phyloP scores from a whole-genome alignment of 2,113 vertebrate genomes.

The Pterocles gutturalis region DNA sequence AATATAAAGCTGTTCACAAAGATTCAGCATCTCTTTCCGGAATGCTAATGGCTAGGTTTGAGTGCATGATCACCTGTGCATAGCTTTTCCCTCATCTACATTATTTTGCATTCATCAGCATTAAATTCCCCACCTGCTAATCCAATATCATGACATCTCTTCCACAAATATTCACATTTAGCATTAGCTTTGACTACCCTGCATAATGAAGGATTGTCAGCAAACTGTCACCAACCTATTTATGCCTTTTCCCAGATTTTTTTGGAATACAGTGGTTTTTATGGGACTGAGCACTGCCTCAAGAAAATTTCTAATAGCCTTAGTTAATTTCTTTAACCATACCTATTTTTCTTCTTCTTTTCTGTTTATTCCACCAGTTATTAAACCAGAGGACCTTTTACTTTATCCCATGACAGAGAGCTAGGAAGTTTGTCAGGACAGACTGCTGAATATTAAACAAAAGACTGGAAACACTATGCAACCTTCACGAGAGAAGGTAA shows the following conservation, averaged over 20 bases:
- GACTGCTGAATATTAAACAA: background rate
- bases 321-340: background rate
- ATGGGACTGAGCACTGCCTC: background rate
- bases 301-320: background rate
- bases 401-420: background rate
- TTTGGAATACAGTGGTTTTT: background rate
- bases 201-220: background rate
- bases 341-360: accelerated
- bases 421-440: background rate
- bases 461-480: background rate
- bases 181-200: background rate
- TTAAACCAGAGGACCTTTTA: background rate
- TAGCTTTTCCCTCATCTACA: background rate
- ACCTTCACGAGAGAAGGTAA: background rate
- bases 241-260: background rate
- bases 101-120: constrained; percentile 3
- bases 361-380: background rate
- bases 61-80: background rate
- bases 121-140: background rate
- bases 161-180: background rate
- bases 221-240: background rate
- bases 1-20: background rate
- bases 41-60: background rate
- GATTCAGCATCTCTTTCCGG: background rate
- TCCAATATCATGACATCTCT: background rate